phyloP scores from a whole-genome alignment of 2,113 vertebrate species.

The Sarotherodon lohbergeri region DNA sequence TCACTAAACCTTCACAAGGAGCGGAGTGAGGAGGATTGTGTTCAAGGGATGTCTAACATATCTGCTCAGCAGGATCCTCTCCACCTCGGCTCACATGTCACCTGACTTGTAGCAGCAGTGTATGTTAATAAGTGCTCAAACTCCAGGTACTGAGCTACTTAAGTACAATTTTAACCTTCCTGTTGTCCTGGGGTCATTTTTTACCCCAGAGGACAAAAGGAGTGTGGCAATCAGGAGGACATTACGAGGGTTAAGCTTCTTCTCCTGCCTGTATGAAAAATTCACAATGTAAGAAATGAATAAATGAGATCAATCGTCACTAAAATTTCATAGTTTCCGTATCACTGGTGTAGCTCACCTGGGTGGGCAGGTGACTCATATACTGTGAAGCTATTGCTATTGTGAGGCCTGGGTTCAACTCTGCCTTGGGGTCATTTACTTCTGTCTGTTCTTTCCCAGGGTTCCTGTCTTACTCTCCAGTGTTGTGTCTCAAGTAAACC shows the following conservation, averaged over 20 bases:
- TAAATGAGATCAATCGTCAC: neutral
- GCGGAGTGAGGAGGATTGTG: slow-evolving; percentile 14
- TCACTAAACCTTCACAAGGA: neutral
- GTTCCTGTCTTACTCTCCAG: neutral
- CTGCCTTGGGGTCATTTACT: neutral
- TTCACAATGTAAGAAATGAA: neutral
- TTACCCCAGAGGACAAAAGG: neutral
- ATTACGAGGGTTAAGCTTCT: neutral
- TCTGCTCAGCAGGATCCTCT: neutral
- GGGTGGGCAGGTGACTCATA: neutral
- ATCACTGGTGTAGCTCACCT: neutral
- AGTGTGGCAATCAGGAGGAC: neutral
- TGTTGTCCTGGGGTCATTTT: neutral
- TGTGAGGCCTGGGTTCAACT: neutral
- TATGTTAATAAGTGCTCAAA: neutral
- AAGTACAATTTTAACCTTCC: neutral
- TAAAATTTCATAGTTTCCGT: neutral
- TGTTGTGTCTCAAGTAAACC: neutral
- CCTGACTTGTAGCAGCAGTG: neutral
- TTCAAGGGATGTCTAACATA: slow-evolving; percentile 11
- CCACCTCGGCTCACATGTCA: neutral
- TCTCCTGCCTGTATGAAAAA: neutral
- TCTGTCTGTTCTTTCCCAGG: neutral
- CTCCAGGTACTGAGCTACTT: neutral
- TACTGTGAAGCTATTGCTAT: no score